phyloP scores from a whole-genome alignment of 2,888 invertebrate species.

The Marronus borbonicus region DNA sequence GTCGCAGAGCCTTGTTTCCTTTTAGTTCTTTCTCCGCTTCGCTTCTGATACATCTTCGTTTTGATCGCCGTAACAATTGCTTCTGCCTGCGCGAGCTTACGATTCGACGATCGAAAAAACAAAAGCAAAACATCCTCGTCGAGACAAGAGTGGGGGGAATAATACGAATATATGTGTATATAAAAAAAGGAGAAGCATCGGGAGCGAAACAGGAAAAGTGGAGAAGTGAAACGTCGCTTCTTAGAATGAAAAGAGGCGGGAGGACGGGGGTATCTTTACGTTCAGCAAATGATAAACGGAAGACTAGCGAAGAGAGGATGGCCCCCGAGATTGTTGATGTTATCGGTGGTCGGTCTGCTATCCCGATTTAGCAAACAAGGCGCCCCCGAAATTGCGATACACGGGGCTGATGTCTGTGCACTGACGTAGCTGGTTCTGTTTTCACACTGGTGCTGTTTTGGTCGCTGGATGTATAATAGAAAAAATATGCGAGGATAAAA shows the following conservation, averaged over 20 bases:
- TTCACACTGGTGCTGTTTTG: conserved; percentile 18
- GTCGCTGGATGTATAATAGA: conserved; percentile 9
- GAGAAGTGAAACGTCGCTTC: too few relatives aligned
- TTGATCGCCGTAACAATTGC: conserved; percentile 14
- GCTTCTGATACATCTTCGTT: background rate
- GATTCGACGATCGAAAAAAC: conserved; percentile 24
- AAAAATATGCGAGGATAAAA: background rate
- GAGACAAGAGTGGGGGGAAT: background rate
- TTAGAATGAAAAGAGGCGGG: too few relatives aligned
- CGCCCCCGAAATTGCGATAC: conserved; percentile 68
- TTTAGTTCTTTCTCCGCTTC: conserved; percentile 2
- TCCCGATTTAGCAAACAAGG: conserved; percentile 67
- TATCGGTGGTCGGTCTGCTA: conserved; percentile 65
- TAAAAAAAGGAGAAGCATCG: conserved; percentile 1
- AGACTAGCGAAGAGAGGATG: conserved; percentile 26
- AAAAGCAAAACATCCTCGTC: conserved; percentile 14
- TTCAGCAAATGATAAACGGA: conserved; percentile 67
- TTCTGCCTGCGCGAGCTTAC: background rate
- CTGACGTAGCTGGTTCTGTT: conserved; percentile 45
- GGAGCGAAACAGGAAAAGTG: conserved; percentile 20
- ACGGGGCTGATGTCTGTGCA: conserved; percentile 66
- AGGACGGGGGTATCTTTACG: conserved; percentile 64
- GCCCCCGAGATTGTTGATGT: conserved; percentile 68
- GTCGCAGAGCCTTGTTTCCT: background rate
- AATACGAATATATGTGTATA: conserved; percentile 21